Evolutionary conservation across 2,797 vertebrate species (phyloP).

Genomic region (Apodemus agrarius): DNA sequence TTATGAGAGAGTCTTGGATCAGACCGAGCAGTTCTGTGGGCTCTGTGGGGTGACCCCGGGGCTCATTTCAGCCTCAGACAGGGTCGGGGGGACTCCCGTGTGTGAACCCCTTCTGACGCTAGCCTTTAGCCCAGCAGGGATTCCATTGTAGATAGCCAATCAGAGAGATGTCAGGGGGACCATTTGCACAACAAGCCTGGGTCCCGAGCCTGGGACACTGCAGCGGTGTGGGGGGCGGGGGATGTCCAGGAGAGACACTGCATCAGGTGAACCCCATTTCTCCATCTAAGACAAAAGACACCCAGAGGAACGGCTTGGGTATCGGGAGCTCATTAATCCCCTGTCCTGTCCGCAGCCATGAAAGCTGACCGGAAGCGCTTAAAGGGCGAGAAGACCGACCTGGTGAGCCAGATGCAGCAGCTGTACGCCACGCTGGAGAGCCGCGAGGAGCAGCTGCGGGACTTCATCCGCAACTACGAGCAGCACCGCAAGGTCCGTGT

Average conservation of each 20-base stretch:
- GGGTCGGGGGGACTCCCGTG: no score
- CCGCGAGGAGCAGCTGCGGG: conserved; percentile 96
- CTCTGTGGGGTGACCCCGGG: background rate
- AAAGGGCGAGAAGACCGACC: conserved; percentile 96
- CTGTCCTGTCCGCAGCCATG: conserved; percentile 90
- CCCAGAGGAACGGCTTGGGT: background rate
- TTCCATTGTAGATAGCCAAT: background rate
- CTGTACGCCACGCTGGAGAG: conserved; percentile 97
- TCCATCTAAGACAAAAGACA: background rate
- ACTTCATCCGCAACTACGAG: conserved; percentile 98
- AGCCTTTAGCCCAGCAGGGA: no score
- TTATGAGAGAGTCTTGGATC: no score
- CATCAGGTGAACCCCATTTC: fast-evolving
- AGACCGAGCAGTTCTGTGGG: background rate
- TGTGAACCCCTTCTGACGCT: no score
- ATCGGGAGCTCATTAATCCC: fast-evolving
- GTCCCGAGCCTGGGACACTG: background rate
- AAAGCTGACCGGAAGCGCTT: conserved; percentile 97
- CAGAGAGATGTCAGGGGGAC: background rate
- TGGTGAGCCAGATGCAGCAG: conserved; percentile 99
- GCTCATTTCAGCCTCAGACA: background rate
- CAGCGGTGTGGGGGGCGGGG: background rate
- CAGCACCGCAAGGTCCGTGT: conserved; percentile 95
- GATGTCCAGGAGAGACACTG: background rate
- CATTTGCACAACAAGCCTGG: background rate